A percentile compares a stretch with the other conserved stretches of the same genome.
Conservation (phyloP, 1,140 invertebrate species). For the Brachionus koreanus region DNA sequence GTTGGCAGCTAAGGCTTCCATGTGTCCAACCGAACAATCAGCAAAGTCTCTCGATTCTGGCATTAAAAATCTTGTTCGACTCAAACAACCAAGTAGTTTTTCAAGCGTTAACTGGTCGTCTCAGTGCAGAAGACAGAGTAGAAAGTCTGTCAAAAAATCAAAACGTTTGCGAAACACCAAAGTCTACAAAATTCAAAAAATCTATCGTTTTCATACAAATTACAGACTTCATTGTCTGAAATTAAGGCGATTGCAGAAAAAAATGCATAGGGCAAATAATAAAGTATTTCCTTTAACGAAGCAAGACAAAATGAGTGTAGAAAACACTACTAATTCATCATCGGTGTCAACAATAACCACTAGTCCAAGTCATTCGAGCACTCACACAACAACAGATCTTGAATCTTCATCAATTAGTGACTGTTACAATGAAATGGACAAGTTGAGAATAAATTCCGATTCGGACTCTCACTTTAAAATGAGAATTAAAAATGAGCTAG, state of each 20-base stretch:
- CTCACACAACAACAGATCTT: not conserved
- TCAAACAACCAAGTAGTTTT: not conserved
- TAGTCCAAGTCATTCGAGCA: not conserved
- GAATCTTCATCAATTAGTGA: conserved; percentile 22
- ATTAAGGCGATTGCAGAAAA: conserved; percentile 23
- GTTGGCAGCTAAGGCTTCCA: not conserved
- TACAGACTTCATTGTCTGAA: conserved; percentile 16
- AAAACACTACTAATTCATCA: not conserved
- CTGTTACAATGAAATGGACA: conserved; percentile 18
- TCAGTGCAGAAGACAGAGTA: not conserved
- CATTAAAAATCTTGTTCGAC: not conserved
- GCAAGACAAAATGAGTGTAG: conserved; percentile 3
- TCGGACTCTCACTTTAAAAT: not conserved
- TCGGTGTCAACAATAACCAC: not conserved
- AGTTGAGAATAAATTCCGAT: not conserved
- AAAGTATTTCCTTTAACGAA: not conserved
- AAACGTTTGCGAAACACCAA: not conserved
- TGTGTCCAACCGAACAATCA: not conserved
- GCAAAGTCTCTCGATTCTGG: not conserved
- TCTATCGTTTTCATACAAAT: conserved; percentile 12
- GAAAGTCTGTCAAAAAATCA: not conserved
- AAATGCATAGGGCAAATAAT: not conserved
- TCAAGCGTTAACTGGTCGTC: not conserved
- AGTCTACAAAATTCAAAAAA: conserved; percentile 33
- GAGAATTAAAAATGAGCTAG: not conserved